phyloP scores from a whole-genome alignment of 2,888 invertebrate species.

The Plebejus anna region DNA sequence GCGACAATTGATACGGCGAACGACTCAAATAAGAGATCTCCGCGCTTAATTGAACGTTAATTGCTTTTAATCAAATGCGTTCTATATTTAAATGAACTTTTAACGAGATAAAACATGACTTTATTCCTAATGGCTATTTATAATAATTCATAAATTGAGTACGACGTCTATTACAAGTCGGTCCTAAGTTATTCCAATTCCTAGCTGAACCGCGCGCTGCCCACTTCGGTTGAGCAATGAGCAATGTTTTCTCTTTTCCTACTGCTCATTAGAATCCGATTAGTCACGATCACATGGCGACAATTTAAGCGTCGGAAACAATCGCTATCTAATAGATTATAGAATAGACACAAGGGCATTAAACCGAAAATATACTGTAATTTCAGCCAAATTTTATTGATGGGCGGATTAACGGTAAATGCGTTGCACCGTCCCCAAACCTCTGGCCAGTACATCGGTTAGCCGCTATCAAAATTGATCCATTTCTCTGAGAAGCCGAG shows the following conservation, averaged over 20 bases:
- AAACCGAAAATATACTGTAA: neutral
- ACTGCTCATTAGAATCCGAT: constrained; percentile 13
- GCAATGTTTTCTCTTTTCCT: constrained; percentile 9
- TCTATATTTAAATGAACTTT: constrained; percentile 76
- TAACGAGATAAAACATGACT: constrained; percentile 55
- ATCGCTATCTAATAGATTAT: neutral
- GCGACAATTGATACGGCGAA: constrained; percentile 64
- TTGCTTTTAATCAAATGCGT: constrained; percentile 77
- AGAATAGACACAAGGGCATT: neutral
- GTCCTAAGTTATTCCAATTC: neutral
- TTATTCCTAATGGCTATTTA: constrained; percentile 32
- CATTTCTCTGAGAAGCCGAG: constrained; percentile 72
- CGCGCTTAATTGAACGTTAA: constrained; percentile 73
- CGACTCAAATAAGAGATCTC: constrained; percentile 61
- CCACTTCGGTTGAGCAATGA: constrained; percentile 13
- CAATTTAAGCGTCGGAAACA: neutral
- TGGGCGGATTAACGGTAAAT: neutral
- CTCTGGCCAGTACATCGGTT: constrained; percentile 28
- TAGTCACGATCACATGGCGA: neutral
- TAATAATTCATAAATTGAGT: constrained; percentile 27
- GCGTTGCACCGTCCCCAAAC: neutral
- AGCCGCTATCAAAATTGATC: constrained; percentile 49
- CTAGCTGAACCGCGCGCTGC: neutral
- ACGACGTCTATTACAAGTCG: neutral
- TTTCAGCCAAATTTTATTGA: neutral